These are phyloP conservation scores for Cloeon dipterum DNA, from an alignment of 2,888 invertebrate species.

Conservation along the genomic window DNA sequence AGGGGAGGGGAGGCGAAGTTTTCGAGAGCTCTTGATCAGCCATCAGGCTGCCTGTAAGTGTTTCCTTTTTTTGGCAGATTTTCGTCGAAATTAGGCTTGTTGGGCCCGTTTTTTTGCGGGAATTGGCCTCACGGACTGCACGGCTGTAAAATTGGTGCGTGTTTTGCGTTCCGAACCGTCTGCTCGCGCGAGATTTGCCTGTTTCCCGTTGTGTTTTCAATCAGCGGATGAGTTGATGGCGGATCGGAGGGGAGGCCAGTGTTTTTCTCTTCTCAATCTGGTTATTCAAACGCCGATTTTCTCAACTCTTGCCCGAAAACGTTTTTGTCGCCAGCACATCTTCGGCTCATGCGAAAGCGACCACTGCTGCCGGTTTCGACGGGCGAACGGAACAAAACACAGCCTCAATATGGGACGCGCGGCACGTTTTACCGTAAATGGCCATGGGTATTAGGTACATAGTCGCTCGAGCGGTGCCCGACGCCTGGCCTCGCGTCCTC, in stretches of 20 bases:
- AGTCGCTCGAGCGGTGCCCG: too few species aligned
- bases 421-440: not conserved
- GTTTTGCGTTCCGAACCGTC: too few species aligned
- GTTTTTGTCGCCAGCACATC: too few species aligned
- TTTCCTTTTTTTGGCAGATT: not conserved
- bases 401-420: too few species aligned
- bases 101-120: not conserved
- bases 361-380: too few species aligned
- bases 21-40: not conserved
- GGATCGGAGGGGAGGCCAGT: not conserved
- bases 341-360: too few species aligned
- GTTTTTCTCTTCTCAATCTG: not conserved
- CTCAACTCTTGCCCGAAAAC: too few species aligned
- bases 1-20: not conserved
- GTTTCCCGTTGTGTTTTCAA: not conserved
- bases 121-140: too few species aligned
- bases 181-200: too few species aligned
- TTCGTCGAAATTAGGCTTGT: not conserved
- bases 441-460: not conserved
- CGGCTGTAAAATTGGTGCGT: too few species aligned
- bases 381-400: too few species aligned
- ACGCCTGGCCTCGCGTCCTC: too few species aligned
- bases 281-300: not conserved
- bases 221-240: not conserved
- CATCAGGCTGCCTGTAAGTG: conserved; percentile 1